Conservation (phyloP, 1,140 invertebrate genomes). For the Drusus annulatus region DNA sequence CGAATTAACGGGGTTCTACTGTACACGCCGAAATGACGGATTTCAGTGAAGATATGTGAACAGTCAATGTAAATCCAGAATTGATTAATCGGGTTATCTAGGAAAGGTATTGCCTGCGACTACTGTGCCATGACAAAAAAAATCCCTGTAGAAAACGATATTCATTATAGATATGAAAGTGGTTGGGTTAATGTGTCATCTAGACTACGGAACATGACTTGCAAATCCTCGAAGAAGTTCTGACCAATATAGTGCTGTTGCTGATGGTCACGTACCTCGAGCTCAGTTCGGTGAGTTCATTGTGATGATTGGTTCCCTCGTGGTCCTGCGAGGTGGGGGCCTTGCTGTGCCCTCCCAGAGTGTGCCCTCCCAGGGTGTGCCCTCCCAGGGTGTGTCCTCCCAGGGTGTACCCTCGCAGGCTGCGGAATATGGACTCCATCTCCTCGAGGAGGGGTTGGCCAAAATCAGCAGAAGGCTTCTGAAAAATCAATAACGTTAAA, state of each 20-base stretch:
- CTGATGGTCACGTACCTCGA: conserved; percentile 62
- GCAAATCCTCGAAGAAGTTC: neutral
- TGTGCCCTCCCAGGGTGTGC: conserved; percentile 40
- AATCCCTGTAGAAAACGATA: no score
- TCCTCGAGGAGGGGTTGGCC: conserved; percentile 95
- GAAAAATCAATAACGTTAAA: neutral
- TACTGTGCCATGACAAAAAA: no score
- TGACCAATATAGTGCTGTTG: neutral
- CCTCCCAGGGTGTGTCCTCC: conserved; percentile 44
- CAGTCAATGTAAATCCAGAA: no score
- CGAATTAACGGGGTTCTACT: no score
- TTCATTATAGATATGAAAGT: no score
- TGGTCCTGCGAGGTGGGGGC: conserved; percentile 60
- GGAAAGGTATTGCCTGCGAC: no score
- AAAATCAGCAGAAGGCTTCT: conserved; percentile 89
- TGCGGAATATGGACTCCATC: conserved; percentile 93
- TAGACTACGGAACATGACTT: no score
- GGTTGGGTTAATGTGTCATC: no score
- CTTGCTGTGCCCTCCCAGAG: conserved; percentile 53
- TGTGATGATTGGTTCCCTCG: conserved; percentile 78
- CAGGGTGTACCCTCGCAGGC: conserved; percentile 39
- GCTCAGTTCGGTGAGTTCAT: conserved; percentile 82
- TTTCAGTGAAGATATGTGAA: no score
- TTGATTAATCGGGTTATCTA: no score
- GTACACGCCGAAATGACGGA: no score